Evolutionary conservation across 2,797 vertebrate species (phyloP).

Genomic region (Enteromius viviparus): DNA sequence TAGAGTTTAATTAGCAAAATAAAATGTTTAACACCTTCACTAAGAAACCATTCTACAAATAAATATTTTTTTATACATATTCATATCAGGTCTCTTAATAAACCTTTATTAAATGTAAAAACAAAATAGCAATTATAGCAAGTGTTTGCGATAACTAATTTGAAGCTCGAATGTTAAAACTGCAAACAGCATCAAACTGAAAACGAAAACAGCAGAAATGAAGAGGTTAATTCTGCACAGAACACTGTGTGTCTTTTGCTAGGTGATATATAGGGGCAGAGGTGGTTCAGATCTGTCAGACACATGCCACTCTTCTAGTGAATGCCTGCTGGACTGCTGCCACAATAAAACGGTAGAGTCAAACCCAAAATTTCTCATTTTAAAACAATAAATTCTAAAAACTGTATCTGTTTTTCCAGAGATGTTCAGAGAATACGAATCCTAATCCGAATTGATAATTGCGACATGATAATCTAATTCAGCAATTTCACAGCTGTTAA

Average conservation of each 20-base stretch:
- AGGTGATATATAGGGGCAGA: slow-evolving; percentile 64
- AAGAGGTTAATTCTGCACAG: slow-evolving; percentile 76
- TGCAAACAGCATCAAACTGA: neutral
- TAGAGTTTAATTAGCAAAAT: neutral
- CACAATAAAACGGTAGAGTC: slow-evolving; percentile 35
- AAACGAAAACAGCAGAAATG: slow-evolving; percentile 38
- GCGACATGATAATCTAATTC: neutral
- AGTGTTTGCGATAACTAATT: neutral
- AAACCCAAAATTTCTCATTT: neutral
- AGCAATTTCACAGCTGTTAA: neutral
- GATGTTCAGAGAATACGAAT: neutral
- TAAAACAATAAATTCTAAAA: neutral
- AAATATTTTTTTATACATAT: neutral
- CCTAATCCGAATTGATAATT: neutral
- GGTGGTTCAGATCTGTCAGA: slow-evolving; percentile 66
- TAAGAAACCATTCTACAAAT: neutral
- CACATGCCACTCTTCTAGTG: slow-evolving; percentile 72
- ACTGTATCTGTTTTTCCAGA: neutral
- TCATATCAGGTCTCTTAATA: neutral
- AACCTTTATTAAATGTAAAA: neutral
- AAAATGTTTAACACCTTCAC: neutral
- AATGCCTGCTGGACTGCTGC: slow-evolving; percentile 61
- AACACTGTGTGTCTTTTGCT: slow-evolving; percentile 58
- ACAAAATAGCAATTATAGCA: neutral
- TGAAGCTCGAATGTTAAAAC: neutral